Conservation (phyloP, 2,888 invertebrate genomes). For the Phlogophora meticulosa region DNA sequence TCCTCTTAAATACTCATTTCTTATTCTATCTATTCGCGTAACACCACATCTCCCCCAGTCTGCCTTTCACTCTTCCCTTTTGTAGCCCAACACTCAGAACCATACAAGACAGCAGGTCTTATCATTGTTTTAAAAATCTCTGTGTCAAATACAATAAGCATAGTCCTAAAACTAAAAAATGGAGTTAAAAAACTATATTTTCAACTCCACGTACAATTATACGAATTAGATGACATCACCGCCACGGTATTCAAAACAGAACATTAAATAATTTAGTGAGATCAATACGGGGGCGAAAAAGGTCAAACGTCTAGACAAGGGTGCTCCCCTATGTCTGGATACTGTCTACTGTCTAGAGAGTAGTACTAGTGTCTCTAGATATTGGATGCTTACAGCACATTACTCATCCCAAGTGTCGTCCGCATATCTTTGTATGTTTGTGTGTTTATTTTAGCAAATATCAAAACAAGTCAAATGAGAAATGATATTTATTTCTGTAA, state of each 20-base stretch:
- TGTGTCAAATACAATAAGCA: neutral
- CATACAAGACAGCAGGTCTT: no score
- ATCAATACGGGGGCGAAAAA: conserved; percentile 59
- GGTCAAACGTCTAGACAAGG: conserved; percentile 60
- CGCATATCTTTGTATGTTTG: neutral
- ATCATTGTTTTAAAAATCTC: no score
- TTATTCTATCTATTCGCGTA: no score
- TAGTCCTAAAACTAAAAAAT: neutral
- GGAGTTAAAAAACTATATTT: neutral
- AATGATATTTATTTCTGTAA: no score
- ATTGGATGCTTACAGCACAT: conserved; percentile 32
- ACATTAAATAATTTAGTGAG: conserved; percentile 45
- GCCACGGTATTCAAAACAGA: conserved; percentile 27
- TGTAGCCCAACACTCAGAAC: no score
- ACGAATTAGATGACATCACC: conserved; percentile 14
- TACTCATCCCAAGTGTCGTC: conserved; percentile 39
- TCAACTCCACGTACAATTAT: conserved; percentile 2
- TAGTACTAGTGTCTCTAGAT: no score
- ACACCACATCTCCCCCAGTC: no score
- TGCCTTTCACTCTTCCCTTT: no score
- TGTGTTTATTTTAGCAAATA: neutral
- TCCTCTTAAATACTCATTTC: no score
- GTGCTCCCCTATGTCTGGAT: conserved; percentile 41
- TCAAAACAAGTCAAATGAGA: neutral
- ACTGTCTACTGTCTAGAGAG: conserved; percentile 26